Base-by-base conservation (phyloP, 1,140 invertebrate genomes). In the Leptonema lineaticorne region DNA sequence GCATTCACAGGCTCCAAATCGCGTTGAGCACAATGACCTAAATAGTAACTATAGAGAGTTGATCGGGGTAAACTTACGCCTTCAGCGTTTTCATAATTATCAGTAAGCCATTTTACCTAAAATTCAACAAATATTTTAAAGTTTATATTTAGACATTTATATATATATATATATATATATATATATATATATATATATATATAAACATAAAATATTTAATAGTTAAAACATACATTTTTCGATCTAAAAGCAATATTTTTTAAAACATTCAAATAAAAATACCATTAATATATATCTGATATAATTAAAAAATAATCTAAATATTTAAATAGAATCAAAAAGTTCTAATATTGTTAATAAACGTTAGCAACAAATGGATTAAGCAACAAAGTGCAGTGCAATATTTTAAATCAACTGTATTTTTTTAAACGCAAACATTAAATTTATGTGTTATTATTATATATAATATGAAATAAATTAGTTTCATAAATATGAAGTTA, bases 31-130 rank as follows among this genome's bases (percentile, higher is more conserved):
- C 97, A 99, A 78, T 98, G 96, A 22, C 93, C 88, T 73, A 98
- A 84, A 81, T 99, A 99, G 83, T 99, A 96, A 77, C 94, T 92
- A 81, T 99, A 99, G 6, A 99, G 83, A 11, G 96, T 99, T 20
- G 94, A 97, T 37, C 97, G 88, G 7, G 97, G 96, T 59, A 99
- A 83, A 69, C 94, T 97, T 18, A 98, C 96, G 69, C 97, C 96
- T 79, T 99, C 96, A 2, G 95, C 95, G 22, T 94, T 97, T 83
- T 99, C 97, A 79, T 99, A 99, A 84, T 99, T 98, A 77, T 97
- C 94, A 73, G 97, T 85, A 71, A 99, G 83, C 97, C 97, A 99
- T 80, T 97, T 93, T 71, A 98, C 92, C 94, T 96, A 76, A 30
- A 59, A 72, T 65, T n/a, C n/a, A n/a, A n/a, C n/a, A n/a, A n/a